Conservation (phyloP, 2,113 vertebrate genomes). For the Pseudopodoces humilis region DNA sequence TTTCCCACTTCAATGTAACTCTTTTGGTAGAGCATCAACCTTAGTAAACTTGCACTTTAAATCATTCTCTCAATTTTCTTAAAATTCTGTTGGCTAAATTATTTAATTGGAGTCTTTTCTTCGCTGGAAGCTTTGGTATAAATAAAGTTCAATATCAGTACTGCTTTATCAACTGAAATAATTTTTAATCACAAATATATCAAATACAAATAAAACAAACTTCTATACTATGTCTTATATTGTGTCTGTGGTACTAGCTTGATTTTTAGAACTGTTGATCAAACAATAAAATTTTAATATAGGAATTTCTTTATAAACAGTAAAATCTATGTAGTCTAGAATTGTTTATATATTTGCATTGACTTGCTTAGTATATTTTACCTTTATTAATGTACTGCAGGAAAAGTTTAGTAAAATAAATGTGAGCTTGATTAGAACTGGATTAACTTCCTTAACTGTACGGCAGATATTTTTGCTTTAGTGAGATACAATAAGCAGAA, state of each 20-base stretch:
- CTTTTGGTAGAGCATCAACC: not conserved
- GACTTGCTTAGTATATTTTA: not conserved
- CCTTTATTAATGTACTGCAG: not conserved
- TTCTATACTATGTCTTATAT: not conserved
- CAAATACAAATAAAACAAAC: not conserved
- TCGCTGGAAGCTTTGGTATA: not conserved
- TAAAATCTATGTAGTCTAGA: not conserved
- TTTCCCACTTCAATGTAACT: not conserved
- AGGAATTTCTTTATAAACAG: not conserved
- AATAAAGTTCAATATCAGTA: not conserved
- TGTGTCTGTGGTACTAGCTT: not conserved
- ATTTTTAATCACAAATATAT: not conserved
- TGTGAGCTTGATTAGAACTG: not conserved
- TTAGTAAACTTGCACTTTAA: not conserved
- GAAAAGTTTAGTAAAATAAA: not conserved
- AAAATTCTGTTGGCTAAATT: not conserved
- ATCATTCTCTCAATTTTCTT: not conserved
- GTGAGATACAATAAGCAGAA: conserved; percentile 94
- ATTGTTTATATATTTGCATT: not conserved
- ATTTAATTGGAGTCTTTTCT: not conserved
- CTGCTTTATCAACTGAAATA: not conserved
- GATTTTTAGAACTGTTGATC: not conserved
- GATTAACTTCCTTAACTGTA: conserved; percentile 77
- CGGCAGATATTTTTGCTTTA: conserved; percentile 99
- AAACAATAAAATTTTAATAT: not conserved